Percentiles rank a stretch among this genome's conserved stretches.
Evolutionary conservation across 2,113 vertebrate genomes (phyloP).

Genomic region (Saccopteryx bilineata): DNA sequence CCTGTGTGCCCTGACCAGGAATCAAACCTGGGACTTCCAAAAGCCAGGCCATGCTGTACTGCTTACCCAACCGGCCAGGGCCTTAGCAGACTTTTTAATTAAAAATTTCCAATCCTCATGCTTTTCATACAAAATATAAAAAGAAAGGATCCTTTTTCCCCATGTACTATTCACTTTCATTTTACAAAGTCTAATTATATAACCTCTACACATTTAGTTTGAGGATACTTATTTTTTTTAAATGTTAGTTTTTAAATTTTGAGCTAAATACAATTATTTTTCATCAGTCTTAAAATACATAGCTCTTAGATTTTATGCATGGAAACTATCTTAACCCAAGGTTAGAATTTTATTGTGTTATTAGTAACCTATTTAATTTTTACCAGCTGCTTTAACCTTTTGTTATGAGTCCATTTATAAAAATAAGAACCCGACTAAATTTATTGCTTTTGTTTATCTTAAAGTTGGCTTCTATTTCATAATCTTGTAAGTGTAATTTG

Average conservation of each 20-base stretch:
- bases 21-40: too few species aligned
- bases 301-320: slow-evolving; percentile 54
- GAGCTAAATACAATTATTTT: background rate
- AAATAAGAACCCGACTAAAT: slow-evolving; percentile 53
- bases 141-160: slow-evolving; percentile 3
- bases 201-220: background rate
- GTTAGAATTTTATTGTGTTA: slow-evolving; percentile 57
- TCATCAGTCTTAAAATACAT: slow-evolving; percentile 26
- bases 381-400: slow-evolving; percentile 55
- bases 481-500: slow-evolving; percentile 42
- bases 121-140: slow-evolving; percentile 7
- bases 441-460: slow-evolving; percentile 58
- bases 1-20: too few species aligned
- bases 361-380: slow-evolving; percentile 58
- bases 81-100: background rate
- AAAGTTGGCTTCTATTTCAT: slow-evolving; percentile 46
- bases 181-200: slow-evolving; percentile 33
- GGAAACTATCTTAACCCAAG: background rate
- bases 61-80: too few species aligned
- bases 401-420: background rate
- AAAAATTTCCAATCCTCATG: slow-evolving; percentile 36
- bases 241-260: slow-evolving; percentile 38
- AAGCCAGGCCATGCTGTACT: too few species aligned
- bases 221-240: background rate
- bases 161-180: background rate